These are phyloP conservation scores for Fragum whitleyi DNA, from an alignment of 2,888 invertebrate species.

Conservation along the genomic window DNA sequence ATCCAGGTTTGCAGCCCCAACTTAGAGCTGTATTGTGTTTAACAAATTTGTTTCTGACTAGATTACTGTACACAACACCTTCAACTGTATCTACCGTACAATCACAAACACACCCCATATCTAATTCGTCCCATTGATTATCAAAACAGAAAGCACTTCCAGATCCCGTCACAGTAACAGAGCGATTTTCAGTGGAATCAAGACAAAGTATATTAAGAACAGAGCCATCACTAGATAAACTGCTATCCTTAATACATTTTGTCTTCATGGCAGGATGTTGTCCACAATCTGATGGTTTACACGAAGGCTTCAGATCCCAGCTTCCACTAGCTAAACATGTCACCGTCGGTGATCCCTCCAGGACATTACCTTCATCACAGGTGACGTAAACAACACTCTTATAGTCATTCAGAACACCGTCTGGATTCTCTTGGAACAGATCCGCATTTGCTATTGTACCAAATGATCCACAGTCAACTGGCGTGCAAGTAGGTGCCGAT, in stretches of 20 bases:
- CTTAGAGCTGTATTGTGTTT: conserved; percentile 7
- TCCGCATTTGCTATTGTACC: conserved; percentile 27
- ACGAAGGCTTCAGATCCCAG: conserved; percentile 39
- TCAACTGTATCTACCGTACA: conserved; percentile 18
- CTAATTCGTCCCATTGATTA: conserved; percentile 27
- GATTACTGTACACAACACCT: background rate
- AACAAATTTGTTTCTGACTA: conserved; percentile 2
- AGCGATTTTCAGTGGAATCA: conserved; percentile 20
- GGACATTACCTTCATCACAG: conserved; percentile 34
- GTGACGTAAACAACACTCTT: conserved; percentile 35
- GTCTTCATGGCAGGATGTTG: conserved; percentile 34
- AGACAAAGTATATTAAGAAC: conserved; percentile 18
- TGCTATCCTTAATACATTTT: conserved; percentile 27
- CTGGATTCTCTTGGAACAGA: conserved; percentile 26
- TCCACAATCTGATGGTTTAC: conserved; percentile 26
- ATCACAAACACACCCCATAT: conserved; percentile 45
- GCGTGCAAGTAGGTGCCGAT: conserved; percentile 36
- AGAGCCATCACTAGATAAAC: background rate
- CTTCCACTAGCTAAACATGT: conserved; percentile 38
- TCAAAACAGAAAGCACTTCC: conserved; percentile 12
- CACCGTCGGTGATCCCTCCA: conserved; percentile 30
- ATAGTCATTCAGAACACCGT: conserved; percentile 34
- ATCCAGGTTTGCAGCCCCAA: conserved; percentile 14
- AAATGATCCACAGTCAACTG: conserved; percentile 43
- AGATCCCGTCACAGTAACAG: conserved; percentile 22